A percentile compares a stretch with the other conserved stretches of the same genome.
Conservation (phyloP, 2,113 vertebrate genomes). For the Dissostichus mawsoni region DNA sequence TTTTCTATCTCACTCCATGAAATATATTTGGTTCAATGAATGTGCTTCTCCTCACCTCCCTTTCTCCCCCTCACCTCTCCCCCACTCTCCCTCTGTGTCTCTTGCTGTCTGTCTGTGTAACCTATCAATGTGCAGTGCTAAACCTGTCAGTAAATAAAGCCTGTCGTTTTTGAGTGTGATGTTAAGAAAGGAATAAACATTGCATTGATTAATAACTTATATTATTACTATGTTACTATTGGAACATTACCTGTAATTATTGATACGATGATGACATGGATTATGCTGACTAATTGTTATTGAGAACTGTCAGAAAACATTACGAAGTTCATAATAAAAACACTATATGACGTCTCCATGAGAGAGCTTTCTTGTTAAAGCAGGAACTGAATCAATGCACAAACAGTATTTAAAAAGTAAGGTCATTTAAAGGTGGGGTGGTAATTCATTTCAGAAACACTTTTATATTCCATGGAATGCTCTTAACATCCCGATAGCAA, state of each 20-base stretch:
- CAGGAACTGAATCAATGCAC: neutral
- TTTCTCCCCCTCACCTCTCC: constrained; percentile 39
- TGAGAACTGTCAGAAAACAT: constrained; percentile 81
- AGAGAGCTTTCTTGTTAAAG: constrained; percentile 39
- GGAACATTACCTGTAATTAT: constrained; percentile 82
- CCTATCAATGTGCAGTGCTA: constrained; percentile 87
- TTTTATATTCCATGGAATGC: too few relatives aligned
- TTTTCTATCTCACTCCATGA: constrained; percentile 41
- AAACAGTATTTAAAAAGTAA: neutral
- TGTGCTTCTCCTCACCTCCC: constrained; percentile 71
- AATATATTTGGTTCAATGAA: constrained; percentile 75
- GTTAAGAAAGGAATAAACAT: constrained; percentile 83
- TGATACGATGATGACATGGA: constrained; percentile 79
- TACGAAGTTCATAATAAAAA: constrained; percentile 88
- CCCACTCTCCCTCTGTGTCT: constrained; percentile 74
- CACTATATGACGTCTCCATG: constrained; percentile 79
- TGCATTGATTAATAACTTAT: constrained; percentile 84
- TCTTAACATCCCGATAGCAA: too few relatives aligned
- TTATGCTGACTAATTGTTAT: constrained; percentile 82
- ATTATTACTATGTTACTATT: constrained; percentile 84
- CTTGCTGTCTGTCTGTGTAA: constrained; percentile 86
- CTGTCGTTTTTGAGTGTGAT: constrained; percentile 86
- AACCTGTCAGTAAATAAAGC: constrained; percentile 86
- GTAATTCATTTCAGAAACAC: too few relatives aligned
- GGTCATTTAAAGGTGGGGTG: neutral